Percentiles rank a stretch among this genome's conserved stretches.
phyloP scores from a whole-genome alignment of 2,888 invertebrate species.

The Drosophila rubida region DNA sequence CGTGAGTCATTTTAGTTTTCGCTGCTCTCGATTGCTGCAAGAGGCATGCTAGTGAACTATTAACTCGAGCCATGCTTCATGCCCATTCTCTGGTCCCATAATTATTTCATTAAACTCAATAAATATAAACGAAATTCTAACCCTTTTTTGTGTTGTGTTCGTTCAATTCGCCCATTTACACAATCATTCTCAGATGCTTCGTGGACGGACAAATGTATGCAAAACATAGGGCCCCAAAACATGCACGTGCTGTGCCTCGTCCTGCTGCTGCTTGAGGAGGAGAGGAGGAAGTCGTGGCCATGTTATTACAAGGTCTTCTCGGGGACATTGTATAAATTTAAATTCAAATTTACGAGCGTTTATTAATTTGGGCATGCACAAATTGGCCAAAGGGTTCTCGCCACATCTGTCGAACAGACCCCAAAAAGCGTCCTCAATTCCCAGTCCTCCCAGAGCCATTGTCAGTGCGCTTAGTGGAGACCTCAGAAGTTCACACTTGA shows the following conservation, averaged over 20 bases:
- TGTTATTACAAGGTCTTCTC: conserved; percentile 15
- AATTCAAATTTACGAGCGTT: conserved; percentile 73
- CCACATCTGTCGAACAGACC: conserved; percentile 24
- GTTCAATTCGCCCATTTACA: conserved; percentile 12
- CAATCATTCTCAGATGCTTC: conserved; percentile 29
- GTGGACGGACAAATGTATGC: conserved; percentile 50
- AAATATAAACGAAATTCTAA: conserved; percentile 37
- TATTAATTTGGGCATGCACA: conserved; percentile 67
- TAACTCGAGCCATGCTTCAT: conserved; percentile 12
- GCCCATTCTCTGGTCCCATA: conserved; percentile 1
- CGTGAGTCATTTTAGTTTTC: background rate
- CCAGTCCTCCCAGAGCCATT: background rate
- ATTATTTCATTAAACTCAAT: conserved; percentile 22
- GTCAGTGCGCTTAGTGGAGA: background rate
- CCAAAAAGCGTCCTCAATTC: background rate
- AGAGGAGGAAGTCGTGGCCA: conserved; percentile 14
- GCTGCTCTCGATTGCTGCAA: background rate
- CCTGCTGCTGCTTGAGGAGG: no score
- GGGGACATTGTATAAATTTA: conserved; percentile 65
- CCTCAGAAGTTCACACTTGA: conserved; percentile 16
- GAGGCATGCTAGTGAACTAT: conserved; percentile 3
- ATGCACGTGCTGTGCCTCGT: conserved; percentile 54
- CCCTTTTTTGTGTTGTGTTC: background rate
- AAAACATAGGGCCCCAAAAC: conserved; percentile 42
- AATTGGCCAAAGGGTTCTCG: conserved; percentile 53